phyloP scores from a whole-genome alignment of 2,797 vertebrate species.

The Lemur catta region DNA sequence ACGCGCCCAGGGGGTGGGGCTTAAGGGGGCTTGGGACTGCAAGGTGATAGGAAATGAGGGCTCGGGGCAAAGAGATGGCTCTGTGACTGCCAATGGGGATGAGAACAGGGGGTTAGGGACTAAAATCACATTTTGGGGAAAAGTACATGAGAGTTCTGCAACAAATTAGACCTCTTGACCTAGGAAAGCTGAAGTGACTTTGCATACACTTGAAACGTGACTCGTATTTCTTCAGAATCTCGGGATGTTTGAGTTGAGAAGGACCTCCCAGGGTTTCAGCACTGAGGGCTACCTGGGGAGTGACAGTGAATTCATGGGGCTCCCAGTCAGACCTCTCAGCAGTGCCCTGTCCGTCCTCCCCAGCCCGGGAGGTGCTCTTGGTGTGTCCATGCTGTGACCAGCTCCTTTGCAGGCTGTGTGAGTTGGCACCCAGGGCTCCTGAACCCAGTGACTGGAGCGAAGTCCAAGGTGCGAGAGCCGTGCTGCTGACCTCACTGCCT shows the following conservation, averaged over 20 bases:
- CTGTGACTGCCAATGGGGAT: accelerated
- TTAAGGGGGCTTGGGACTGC: not conserved
- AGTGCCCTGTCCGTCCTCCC: accelerated
- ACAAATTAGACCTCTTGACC: not conserved
- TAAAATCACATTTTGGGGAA: not conserved
- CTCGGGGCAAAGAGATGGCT: not conserved
- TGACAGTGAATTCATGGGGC: accelerated
- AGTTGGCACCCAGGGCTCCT: not conserved
- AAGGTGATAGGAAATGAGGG: not conserved
- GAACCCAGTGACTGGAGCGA: slow-evolving; percentile 63
- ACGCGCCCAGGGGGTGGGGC: accelerated
- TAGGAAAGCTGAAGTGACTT: not conserved
- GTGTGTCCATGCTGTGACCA: accelerated
- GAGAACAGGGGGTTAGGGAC: not conserved
- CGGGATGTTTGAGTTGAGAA: not conserved
- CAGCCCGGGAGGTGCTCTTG: not conserved
- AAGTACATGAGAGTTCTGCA: not conserved
- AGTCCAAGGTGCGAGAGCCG: slow-evolving; percentile 35
- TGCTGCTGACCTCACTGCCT: not conserved
- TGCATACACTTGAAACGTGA: not conserved
- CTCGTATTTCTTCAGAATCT: not conserved
- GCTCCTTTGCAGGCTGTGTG: not conserved
- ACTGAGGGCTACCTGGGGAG: not conserved
- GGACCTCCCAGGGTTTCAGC: not conserved
- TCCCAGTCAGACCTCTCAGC: not conserved